phyloP scores from a whole-genome alignment of 2,888 invertebrate species.

The Drosophila anomalipes region DNA sequence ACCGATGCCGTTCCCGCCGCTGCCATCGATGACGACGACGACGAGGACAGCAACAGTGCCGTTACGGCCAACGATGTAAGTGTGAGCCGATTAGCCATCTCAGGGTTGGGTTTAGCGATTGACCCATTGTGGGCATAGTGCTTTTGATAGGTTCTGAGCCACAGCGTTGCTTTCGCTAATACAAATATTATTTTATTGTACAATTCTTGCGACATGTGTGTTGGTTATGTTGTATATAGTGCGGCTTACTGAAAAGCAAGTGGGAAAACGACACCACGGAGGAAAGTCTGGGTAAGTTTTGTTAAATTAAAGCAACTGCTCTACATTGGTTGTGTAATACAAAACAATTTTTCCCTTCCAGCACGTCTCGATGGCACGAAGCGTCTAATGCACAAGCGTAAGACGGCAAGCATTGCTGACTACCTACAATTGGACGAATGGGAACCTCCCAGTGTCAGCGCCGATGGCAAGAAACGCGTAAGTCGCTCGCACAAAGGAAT shows the following conservation, averaged over 20 bases:
- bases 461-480: constrained; percentile 95
- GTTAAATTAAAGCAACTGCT: background rate
- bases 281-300: constrained; percentile 92
- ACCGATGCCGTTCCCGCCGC: constrained; percentile 18
- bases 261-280: constrained; percentile 95
- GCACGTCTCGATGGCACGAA: constrained; percentile 97
- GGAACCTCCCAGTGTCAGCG: constrained; percentile 87
- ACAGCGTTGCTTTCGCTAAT: constrained; percentile 20
- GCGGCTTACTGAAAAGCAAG: constrained; percentile 88
- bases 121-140: constrained; percentile 5
- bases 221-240: constrained; percentile 64
- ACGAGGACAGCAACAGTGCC: constrained; percentile 65
- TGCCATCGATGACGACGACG: constrained; percentile 24
- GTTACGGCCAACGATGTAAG: constrained; percentile 62
- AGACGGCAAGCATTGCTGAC: constrained; percentile 92
- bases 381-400: constrained; percentile 87
- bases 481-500: constrained; percentile 83
- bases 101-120: constrained; percentile 9
- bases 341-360: constrained; percentile 86
- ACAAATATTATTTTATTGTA: constrained; percentile 29
- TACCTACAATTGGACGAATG: constrained; percentile 94
- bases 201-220: constrained; percentile 40
- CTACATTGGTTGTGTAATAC: background rate
- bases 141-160: constrained; percentile 2
- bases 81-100: constrained; percentile 29